phyloP scores from a whole-genome alignment of 64 coral and sea anemone genomes.

The Montipora capricornis region DNA sequence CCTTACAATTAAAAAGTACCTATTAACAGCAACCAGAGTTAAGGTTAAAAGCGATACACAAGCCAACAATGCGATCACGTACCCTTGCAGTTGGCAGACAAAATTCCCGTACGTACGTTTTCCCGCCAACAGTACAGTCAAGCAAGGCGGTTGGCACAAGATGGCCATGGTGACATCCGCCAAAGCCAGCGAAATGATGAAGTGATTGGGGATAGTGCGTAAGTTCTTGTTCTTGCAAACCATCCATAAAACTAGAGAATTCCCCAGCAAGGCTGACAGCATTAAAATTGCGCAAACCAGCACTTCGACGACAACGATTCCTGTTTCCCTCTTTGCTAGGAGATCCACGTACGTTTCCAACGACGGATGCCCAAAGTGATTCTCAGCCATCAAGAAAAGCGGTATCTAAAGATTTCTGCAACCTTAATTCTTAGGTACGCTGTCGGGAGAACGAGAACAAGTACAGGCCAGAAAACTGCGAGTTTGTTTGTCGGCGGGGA shows the following conservation, averaged over 20 bases:
- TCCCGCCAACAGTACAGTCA: constrained; percentile 62
- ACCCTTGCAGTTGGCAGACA: constrained; percentile 73
- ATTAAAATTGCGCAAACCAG: constrained; percentile 43
- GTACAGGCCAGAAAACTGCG: too few relatives aligned
- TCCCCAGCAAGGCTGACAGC: constrained; percentile 55
- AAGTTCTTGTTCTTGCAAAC: constrained; percentile 74
- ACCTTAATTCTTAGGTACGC: not conserved
- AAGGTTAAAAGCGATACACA: constrained; percentile 74
- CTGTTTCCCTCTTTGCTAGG: constrained; percentile 15
- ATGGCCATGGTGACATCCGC: constrained; percentile 65
- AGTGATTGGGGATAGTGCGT: constrained; percentile 73
- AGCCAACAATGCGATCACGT: constrained; percentile 39
- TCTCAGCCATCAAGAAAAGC: not conserved
- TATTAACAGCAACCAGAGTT: constrained; percentile 66
- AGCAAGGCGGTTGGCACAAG: constrained; percentile 64
- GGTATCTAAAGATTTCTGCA: not conserved
- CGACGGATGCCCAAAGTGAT: constrained; percentile 5
- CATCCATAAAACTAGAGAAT: constrained; percentile 68
- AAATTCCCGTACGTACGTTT: constrained; percentile 70
- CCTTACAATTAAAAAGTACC: constrained; percentile 70
- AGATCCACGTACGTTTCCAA: constrained; percentile 51
- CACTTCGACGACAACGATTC: constrained; percentile 24
- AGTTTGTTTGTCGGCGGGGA: not conserved
- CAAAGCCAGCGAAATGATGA: constrained; percentile 60
- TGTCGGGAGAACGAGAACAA: not conserved